Percentiles rank a stretch among this genome's conserved stretches.
phyloP scores from a whole-genome alignment of 2,113 vertebrate genomes.

The Clarias macrocephalus region DNA sequence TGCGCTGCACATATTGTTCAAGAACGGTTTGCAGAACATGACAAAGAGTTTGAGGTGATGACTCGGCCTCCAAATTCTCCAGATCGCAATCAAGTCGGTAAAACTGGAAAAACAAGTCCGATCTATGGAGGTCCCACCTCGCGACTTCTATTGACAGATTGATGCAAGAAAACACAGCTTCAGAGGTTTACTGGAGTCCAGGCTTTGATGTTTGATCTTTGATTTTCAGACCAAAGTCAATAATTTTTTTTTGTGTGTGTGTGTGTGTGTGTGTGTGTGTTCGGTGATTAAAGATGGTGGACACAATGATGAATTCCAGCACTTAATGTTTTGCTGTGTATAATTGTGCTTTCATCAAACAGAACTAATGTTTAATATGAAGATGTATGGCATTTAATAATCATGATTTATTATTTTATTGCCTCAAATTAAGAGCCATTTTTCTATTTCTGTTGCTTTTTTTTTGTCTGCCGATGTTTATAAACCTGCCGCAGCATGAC shows the following conservation, averaged over 20 bases:
- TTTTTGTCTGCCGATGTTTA: conserved; percentile 13
- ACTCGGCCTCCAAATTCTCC: too few species aligned
- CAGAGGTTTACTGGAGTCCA: too few species aligned
- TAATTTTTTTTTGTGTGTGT: not conserved
- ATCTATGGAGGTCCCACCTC: too few species aligned
- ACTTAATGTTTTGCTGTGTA: conserved; percentile 36
- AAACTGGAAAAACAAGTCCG: too few species aligned
- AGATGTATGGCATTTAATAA: conserved; percentile 52
- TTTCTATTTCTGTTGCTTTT: not conserved
- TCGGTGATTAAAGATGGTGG: conserved; percentile 41
- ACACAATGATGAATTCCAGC: conserved; percentile 34
- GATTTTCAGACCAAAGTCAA: not conserved
- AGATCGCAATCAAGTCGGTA: too few species aligned
- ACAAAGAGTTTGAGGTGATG: too few species aligned
- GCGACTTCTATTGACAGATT: too few species aligned
- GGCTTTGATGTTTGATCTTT: too few species aligned
- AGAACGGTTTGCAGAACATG: too few species aligned
- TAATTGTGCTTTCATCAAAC: conserved; percentile 38
- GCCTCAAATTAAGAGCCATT: not conserved
- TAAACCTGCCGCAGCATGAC: conserved; percentile 38
- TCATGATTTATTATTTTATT: conserved; percentile 11
- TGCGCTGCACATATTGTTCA: too few species aligned
- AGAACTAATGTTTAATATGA: conserved; percentile 43
- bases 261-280: not conserved
- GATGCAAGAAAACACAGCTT: too few species aligned